Conservation (phyloP, 2,888 invertebrate species). For the Scaptomyza cyrtandrae region DNA sequence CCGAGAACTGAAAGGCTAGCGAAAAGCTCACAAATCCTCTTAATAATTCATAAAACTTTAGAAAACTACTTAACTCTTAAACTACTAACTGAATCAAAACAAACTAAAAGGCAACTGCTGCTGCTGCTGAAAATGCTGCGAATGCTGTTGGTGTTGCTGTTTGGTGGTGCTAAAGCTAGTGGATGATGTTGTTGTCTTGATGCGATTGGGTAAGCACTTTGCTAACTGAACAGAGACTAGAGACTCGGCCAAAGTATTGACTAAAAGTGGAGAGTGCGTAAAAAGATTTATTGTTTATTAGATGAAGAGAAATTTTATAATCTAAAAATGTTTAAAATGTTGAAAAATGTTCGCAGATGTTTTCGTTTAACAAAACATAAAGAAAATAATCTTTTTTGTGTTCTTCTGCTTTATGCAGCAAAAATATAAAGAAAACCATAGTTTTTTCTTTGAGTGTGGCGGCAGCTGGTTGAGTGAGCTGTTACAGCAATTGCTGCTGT, state of each 20-base stretch:
- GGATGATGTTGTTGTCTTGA: constrained; percentile 4
- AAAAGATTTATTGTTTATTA: too few relatives aligned
- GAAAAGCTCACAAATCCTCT: constrained; percentile 76
- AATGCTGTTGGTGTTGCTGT: constrained; percentile 15
- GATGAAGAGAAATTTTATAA: too few relatives aligned
- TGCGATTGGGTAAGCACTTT: constrained; percentile 15
- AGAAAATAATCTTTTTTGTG: too few relatives aligned
- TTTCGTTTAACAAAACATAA: too few relatives aligned
- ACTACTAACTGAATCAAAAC: constrained; percentile 78
- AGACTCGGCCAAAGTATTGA: constrained; percentile 3
- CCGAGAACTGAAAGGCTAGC: constrained; percentile 74
- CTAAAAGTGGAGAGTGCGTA: too few relatives aligned
- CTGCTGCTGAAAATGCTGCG: neutral
- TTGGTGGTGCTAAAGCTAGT: constrained; percentile 9
- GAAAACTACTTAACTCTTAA: constrained; percentile 78
- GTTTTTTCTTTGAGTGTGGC: constrained; percentile 1
- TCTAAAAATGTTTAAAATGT: too few relatives aligned
- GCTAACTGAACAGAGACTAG: constrained; percentile 6
- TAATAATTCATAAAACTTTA: constrained; percentile 78
- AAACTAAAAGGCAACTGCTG: constrained; percentile 74
- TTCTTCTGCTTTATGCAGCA: too few relatives aligned
- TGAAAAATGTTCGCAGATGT: too few relatives aligned
- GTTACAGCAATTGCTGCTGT: constrained; percentile 17
- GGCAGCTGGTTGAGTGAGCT: constrained; percentile 4
- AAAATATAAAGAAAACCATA: too few relatives aligned